These are phyloP conservation scores for Rhagophthalmus giganteus DNA, from an alignment of 2,888 invertebrate genomes.

Conservation along the genomic window DNA sequence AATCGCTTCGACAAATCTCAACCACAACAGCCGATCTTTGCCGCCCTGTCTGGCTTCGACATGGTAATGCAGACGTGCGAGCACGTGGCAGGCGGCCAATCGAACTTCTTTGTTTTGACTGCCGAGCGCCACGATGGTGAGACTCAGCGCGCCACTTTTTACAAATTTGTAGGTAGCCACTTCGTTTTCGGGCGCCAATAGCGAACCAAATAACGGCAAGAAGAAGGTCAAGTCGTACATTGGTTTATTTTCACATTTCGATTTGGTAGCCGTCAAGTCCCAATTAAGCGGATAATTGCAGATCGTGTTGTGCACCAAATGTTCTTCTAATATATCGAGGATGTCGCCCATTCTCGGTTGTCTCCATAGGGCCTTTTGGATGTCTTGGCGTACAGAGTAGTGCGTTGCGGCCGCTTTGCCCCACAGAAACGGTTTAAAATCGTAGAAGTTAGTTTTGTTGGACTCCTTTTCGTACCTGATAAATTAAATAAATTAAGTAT, in stretches of 20 bases:
- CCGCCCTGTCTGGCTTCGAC: constrained; percentile 68
- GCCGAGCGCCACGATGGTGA: constrained; percentile 71
- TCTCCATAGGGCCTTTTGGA: constrained; percentile 65
- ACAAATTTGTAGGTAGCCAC: constrained; percentile 73
- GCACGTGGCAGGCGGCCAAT: constrained; percentile 72
- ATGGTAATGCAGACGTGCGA: constrained; percentile 74
- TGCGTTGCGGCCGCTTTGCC: constrained; percentile 78
- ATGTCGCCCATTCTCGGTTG: constrained; percentile 75
- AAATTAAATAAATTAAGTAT: constrained; percentile 6
- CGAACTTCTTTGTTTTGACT: constrained; percentile 69
- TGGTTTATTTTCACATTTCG: constrained; percentile 40
- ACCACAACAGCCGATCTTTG: constrained; percentile 68
- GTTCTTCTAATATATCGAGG: constrained; percentile 69
- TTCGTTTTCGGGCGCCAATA: constrained; percentile 74
- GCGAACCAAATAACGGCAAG: constrained; percentile 73
- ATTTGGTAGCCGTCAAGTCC: constrained; percentile 42
- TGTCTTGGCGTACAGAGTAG: constrained; percentile 68
- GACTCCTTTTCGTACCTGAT: constrained; percentile 47
- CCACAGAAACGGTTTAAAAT: constrained; percentile 76
- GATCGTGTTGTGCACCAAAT: constrained; percentile 68
- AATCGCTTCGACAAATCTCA: constrained; percentile 69
- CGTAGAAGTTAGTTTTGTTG: constrained; percentile 46
- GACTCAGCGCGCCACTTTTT: constrained; percentile 69
- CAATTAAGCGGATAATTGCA: constrained; percentile 64
- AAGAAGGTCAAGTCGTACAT: constrained; percentile 84